Conservation (phyloP, 2,888 invertebrate species). For the Yponomeuta sedellus region DNA sequence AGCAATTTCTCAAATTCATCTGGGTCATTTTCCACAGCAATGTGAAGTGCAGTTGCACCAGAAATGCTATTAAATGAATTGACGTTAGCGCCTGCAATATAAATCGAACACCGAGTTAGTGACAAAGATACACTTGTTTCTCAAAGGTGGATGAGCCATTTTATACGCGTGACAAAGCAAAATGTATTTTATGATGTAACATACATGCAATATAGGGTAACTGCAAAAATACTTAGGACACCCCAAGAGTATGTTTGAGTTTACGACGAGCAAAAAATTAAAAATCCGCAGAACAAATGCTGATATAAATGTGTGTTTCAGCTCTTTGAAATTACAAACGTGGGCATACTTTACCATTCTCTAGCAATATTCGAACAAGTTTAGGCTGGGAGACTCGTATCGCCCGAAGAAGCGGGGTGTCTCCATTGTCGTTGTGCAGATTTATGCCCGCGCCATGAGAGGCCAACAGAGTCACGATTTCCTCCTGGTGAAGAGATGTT, state of each 20-base stretch:
- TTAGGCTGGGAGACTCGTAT: conserved; percentile 60
- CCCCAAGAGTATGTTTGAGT: no score
- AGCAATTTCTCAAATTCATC: conserved; percentile 73
- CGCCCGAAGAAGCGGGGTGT: conserved; percentile 82
- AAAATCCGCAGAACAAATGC: no score
- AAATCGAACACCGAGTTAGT: neutral
- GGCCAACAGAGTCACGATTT: conserved; percentile 74
- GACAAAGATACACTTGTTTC: no score
- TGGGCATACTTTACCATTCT: conserved; percentile 62
- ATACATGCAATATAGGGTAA: no score
- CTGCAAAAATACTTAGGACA: no score
- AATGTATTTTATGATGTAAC: no score
- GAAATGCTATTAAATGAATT: conserved; percentile 71
- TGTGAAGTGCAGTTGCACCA: conserved; percentile 77
- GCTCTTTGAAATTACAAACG: no score
- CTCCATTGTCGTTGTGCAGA: conserved; percentile 79
- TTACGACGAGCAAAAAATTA: no score
- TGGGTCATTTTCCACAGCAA: conserved; percentile 75
- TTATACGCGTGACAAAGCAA: no score
- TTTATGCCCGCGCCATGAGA: conserved; percentile 77
- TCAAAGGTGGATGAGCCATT: no score
- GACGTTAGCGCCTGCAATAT: conserved; percentile 63
- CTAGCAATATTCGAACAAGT: conserved; percentile 70
- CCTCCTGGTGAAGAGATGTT: conserved; percentile 42
- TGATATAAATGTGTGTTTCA: no score